phyloP scores from a whole-genome alignment of 1,140 invertebrate genomes.

The Sinella curviseta region DNA sequence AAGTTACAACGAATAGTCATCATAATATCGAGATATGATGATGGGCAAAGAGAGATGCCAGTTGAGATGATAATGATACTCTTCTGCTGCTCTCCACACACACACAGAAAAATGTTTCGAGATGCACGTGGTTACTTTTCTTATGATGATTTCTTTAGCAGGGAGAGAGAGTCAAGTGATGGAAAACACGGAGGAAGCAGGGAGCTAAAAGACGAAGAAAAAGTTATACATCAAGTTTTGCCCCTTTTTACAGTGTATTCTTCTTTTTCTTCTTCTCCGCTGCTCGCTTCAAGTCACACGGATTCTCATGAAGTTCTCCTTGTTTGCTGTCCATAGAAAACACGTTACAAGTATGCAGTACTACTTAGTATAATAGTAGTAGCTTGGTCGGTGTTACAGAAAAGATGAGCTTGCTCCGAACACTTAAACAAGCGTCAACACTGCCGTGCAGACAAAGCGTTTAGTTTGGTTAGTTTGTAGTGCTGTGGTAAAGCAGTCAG shows the following conservation, averaged over 20 bases:
- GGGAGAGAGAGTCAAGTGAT: neutral
- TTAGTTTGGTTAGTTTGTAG: no score
- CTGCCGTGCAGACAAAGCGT: no score
- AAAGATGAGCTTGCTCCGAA: neutral
- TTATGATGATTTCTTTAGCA: constrained; percentile 9
- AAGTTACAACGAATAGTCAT: neutral
- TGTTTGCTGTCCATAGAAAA: neutral
- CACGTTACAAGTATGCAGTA: neutral
- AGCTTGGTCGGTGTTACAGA: neutral
- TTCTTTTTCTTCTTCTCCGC: neutral
- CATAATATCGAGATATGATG: constrained; percentile 3
- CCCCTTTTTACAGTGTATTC: neutral
- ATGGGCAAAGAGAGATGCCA: neutral
- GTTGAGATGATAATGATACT: neutral
- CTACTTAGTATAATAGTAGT: neutral
- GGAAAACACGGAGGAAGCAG: constrained; percentile 1
- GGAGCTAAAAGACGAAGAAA: neutral
- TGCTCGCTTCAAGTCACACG: constrained; percentile 8
- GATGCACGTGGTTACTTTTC: constrained; percentile 16
- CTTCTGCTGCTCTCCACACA: neutral
- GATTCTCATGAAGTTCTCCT: neutral
- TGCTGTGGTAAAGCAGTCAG: neutral
- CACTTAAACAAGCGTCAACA: no score
- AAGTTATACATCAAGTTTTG: neutral
- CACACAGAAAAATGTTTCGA: neutral